Conservation (phyloP, 92 coral and sea anemone genomes). For the Galaxea fascicularis region DNA sequence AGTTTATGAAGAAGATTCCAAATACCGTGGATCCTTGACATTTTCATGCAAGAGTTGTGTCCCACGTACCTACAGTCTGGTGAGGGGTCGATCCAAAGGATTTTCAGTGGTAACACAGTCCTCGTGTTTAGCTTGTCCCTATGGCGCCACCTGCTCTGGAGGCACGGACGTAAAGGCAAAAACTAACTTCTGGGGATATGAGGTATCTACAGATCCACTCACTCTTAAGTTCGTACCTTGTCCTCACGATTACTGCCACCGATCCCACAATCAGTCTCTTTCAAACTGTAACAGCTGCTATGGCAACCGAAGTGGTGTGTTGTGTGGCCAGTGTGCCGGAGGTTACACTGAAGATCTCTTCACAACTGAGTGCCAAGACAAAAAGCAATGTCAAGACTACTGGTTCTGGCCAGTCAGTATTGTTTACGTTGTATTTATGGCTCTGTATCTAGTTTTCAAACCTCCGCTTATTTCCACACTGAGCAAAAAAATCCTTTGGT, state of each 20-base stretch:
- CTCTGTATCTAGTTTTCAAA: neutral
- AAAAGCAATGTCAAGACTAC: constrained; percentile 1
- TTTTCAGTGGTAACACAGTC: too few species aligned
- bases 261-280: too few species aligned
- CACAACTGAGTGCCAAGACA: neutral
- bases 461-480: neutral
- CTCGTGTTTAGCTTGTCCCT: constrained; percentile 5
- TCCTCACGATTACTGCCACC: constrained; percentile 6
- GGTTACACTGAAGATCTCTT: constrained; percentile 15
- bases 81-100: too few species aligned
- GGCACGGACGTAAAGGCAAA: neutral
- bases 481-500: neutral
- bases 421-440: neutral
- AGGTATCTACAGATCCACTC: neutral
- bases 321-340: constrained; percentile 3
- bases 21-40: too few species aligned
- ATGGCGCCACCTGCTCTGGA: neutral
- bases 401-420: neutral
- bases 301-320: constrained; percentile 5
- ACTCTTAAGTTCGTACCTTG: neutral
- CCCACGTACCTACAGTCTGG: too few species aligned
- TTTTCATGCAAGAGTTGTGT: too few species aligned
- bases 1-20: too few species aligned
- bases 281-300: neutral
- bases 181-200: constrained; percentile 17